Evolutionary conservation across 2,797 vertebrate species (phyloP), one percentile per base, ranked within the genome.

Genomic region (Euthynnus affinis): DNA sequence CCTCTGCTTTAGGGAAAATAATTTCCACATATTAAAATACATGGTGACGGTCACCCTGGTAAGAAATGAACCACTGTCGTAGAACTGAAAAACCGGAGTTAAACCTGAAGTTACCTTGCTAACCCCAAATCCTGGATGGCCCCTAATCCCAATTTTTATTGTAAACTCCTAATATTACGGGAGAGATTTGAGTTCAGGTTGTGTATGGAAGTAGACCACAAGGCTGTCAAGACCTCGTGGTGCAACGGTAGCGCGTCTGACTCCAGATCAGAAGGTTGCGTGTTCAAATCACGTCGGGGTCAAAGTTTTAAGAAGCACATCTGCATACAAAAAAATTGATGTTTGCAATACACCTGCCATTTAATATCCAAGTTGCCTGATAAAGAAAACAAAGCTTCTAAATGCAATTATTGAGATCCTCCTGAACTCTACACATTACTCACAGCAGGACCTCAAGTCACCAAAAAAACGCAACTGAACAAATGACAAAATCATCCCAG

Each of bases 221-320:
- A n/a, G n/a, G n/a, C 4, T 17, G 17, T 18, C 15, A 15, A 46
- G 92, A 93, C 92, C 91, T 93, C 92, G 93, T 94, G 93, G 93
- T 92, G 93, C 93, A 94, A 94, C 92, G 91, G 93, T 93, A 94
- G 93, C 91, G 92, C 92, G 92, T 94, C 93, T 93, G 93, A 93
- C 92, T 93, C 93, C 92, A 94, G 93, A 93, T 94, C 93, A 94
- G 93, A 93, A 94, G 92, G 92, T 94, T 94, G 92, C 92, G 92
- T 94, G 93, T 93, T 94, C 93, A 93, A 93, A 94, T 94, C 91
- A 93, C 91, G 91, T 93, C 91, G 91, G 88, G 91, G 92, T 93
- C 91, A 87, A 1, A 1, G 0, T 6, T 34, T 48, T 29, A 49
- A 49, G 18, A 49, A 49, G 46, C 17, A 48, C 17, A 48, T 17